Base-by-base conservation (phyloP, 2,797 vertebrate genomes). In the Melanotaenia boesemani region DNA sequence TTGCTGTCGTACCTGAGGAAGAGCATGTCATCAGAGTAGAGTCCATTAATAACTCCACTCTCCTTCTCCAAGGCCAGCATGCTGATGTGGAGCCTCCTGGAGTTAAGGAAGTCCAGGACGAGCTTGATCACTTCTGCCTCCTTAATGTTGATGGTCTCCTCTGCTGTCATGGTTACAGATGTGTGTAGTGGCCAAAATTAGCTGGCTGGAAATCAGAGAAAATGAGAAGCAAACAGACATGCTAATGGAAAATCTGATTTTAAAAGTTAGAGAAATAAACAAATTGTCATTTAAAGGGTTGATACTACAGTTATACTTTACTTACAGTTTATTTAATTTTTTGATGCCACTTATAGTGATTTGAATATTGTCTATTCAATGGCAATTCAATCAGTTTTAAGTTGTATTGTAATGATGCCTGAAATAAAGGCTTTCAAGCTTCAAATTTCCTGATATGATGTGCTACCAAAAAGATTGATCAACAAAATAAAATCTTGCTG, bases 1-100 rank as follows among this genome's bases (percentile, higher is more conserved):
- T 16, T 24, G 6, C 1, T 4, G 22, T 63, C 48, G 0, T 93
- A 98, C 98, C 98, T 97, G 79, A 99, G 94, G 84, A 99, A 99
- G 79, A 99, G 97, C 98, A 99, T 99, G 84, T 99, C 98, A 70
- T 99, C 98, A 18, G 98, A 99, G 93, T 97, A 99, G 10, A 99
- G 95, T 12, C 98, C 98, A 74, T 99, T 99, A 61, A 99, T 99
- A 82, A 99, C 94, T 0, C 98, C 97, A 0, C 98, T 98, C 91
- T 99, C 98, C 85, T 97, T 98, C 87, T 99, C 98, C 44, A 99
- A 93, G 3, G 97, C 97, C 87, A 99, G 84, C 98, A 99, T 99
- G 85, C 97, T 98, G 88, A 99, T 98, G 84, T 99, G 98, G 81
- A 99, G 96, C 92, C 97, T 99, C 89, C 96, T 95, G 83, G 95